These are phyloP conservation scores for Neoitamus cyanurus DNA, from an alignment of 2,888 invertebrate species.

Conservation along the genomic window DNA sequence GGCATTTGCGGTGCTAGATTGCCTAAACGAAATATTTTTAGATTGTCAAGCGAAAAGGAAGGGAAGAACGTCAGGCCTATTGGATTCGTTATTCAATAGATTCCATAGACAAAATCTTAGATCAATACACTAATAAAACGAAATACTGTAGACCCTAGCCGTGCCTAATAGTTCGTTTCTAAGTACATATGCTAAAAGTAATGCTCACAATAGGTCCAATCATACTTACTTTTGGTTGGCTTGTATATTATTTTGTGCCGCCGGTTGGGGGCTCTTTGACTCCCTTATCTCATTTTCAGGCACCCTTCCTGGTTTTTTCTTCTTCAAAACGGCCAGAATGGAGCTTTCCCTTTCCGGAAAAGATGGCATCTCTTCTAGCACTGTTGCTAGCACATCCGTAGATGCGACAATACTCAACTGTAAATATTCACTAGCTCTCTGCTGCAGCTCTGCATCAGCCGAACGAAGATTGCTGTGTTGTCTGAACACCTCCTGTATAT, in stretches of 20 bases:
- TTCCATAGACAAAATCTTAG: too few relatives aligned
- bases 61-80: too few relatives aligned
- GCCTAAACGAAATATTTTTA: conserved; percentile 3
- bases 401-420: conserved; percentile 96
- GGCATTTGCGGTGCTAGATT: conserved; percentile 71
- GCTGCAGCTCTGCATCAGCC: conserved; percentile 98
- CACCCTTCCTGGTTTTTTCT: conserved; percentile 96
- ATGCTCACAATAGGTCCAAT: neutral
- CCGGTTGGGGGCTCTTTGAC: conserved; percentile 78
- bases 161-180: too few relatives aligned
- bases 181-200: too few relatives aligned
- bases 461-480: conserved; percentile 96
- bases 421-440: conserved; percentile 97
- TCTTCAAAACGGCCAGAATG: conserved; percentile 96
- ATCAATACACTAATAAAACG: too few relatives aligned
- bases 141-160: too few relatives aligned
- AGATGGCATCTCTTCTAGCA: conserved; percentile 99
- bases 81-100: too few relatives aligned
- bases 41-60: too few relatives aligned
- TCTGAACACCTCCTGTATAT: conserved; percentile 94
- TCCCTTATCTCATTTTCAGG: conserved; percentile 89
- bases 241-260: conserved; percentile 66
- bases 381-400: conserved; percentile 96
- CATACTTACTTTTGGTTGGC: conserved; percentile 65
- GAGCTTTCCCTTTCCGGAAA: conserved; percentile 99